Base-by-base conservation (phyloP, 2,888 invertebrate species). In the Rhingia rostrata region DNA sequence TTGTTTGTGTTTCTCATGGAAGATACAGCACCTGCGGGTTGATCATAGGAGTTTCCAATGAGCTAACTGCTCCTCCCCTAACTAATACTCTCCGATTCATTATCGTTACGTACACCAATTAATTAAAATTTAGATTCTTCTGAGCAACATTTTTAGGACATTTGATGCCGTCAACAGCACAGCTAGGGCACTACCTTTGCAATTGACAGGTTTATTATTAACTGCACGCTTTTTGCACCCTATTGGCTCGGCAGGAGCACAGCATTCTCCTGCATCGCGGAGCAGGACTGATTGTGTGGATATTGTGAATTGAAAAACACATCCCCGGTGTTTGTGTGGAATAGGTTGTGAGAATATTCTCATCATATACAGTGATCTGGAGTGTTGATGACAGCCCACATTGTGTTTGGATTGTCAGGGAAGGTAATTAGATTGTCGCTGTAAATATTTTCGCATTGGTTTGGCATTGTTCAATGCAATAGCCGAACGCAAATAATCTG, bases 161-260 rank as follows among this genome's bases (percentile, higher is more conserved):
- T 82, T 82, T 81, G 75, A 81, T 45, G 86, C 82, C 86, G 86
- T 83, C 81, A 86, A 64, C 80, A 86, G 79, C 86, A 86, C 73
- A 70, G 77, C 22, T 22, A 22, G 64, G 61, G 73, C 78, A 56
- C 86, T 83, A 84, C 89, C 89, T 88, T 89, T 91, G 91, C 90
- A 89, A 88, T 90, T 91, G 91, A 91, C 91, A 91, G 91, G 90
- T 91, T 91, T 89, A 90, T 91, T 91, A 91, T 91, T 91, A 91
- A 91, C 90, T 90, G 89, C 90, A 90, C 84, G 74, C 74, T 75
- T 84, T 53, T 72, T 61, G 51, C 51, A 30, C 61, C 47, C 49
- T 2, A 22, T 67, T 60, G 30, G 9, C 47, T 73, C 61, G 67
- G 22, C 22, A 66, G 83, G 63, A 74, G 74, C 49, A 35, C 67